phyloP scores from a whole-genome alignment of 2,888 invertebrate species.

The Malacosoma neustria region DNA sequence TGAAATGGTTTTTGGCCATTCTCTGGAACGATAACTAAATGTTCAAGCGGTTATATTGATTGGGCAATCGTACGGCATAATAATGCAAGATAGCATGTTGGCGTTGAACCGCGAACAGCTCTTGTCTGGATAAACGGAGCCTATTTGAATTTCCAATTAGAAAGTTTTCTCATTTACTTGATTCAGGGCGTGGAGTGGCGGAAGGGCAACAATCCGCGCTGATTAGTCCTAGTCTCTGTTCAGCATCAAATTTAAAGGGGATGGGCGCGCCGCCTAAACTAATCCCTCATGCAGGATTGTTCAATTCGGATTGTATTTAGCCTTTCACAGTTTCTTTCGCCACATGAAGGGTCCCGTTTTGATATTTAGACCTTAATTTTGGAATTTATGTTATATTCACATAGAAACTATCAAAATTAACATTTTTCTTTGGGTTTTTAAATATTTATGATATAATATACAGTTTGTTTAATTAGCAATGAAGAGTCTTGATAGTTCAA shows the following conservation, averaged over 20 bases:
- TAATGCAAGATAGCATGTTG: slow-evolving; percentile 43
- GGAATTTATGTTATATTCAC: too few species aligned
- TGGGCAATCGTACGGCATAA: slow-evolving; percentile 38
- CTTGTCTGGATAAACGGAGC: slow-evolving; percentile 64
- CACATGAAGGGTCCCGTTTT: too few species aligned
- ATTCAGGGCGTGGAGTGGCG: slow-evolving; percentile 65
- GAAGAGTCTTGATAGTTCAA: too few species aligned
- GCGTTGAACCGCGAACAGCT: slow-evolving; percentile 54
- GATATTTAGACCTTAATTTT: too few species aligned
- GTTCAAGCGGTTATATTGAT: slow-evolving; percentile 28
- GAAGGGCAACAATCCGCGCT: slow-evolving; percentile 69
- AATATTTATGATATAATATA: too few species aligned
- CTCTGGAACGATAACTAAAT: background rate
- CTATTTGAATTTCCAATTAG: slow-evolving; percentile 74
- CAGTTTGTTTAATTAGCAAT: too few species aligned
- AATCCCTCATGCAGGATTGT: slow-evolving; percentile 47
- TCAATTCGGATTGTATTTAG: slow-evolving; percentile 48
- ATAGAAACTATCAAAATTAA: too few species aligned
- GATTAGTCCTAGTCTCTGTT: slow-evolving; percentile 61
- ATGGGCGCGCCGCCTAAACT: slow-evolving; percentile 51
- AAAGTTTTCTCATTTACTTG: slow-evolving; percentile 74
- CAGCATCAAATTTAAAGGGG: slow-evolving; percentile 62
- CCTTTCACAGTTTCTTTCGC: slow-evolving; percentile 22
- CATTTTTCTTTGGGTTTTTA: too few species aligned
- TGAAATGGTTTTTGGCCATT: too few species aligned